Conservation (phyloP, 2,888 invertebrate species). For the Cephus runcator region DNA sequence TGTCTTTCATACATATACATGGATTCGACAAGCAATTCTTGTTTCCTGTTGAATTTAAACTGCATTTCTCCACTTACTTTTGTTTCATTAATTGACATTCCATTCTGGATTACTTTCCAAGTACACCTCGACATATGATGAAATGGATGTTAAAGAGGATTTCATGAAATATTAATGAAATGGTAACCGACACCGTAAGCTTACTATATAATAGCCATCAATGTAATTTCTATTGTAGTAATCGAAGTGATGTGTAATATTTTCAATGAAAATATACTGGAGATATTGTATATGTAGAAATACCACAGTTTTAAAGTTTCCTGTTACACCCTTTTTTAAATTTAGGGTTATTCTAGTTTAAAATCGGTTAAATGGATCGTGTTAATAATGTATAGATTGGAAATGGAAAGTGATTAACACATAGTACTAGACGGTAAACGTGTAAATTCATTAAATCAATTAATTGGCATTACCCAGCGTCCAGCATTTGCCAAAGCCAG, state of each 20-base stretch:
- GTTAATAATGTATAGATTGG: neutral
- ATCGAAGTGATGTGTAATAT: too few relatives aligned
- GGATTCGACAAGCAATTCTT: neutral
- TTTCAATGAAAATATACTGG: too few relatives aligned
- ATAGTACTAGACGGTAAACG: constrained; percentile 18
- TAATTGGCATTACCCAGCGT: constrained; percentile 69
- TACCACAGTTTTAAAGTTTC: too few relatives aligned
- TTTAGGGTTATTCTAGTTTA: neutral
- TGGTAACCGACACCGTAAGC: constrained; percentile 8
- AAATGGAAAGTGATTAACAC: constrained; percentile 1
- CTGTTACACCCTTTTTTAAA: too few relatives aligned
- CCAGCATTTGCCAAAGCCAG: constrained; percentile 75
- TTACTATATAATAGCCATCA: neutral
- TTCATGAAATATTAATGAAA: neutral
- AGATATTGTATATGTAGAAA: too few relatives aligned
- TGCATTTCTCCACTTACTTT: neutral
- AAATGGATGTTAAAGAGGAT: neutral
- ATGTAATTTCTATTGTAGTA: neutral
- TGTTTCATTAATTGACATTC: neutral
- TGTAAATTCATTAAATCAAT: constrained; percentile 30
- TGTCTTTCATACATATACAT: too few relatives aligned
- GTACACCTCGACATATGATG: neutral
- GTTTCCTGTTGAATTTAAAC: neutral
- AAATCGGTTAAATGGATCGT: neutral
- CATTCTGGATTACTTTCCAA: neutral